Percentiles rank a stretch among this genome's conserved stretches.
Evolutionary conservation across 2,888 invertebrate genomes (phyloP).

Genomic region (Trichogramma dendrolimi): DNA sequence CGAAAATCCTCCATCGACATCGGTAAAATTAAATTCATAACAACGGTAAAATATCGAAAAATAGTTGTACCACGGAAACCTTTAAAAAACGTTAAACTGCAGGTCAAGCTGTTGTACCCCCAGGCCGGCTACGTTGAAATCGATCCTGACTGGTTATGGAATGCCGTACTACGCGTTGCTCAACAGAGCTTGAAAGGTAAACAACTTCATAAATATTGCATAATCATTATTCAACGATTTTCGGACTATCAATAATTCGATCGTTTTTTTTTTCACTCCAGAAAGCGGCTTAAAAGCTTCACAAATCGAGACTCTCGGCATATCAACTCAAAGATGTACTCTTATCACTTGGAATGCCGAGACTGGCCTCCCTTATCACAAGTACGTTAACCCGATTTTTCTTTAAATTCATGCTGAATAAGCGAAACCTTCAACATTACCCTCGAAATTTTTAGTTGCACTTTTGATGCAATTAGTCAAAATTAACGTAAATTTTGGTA

Average conservation of each 20-base stretch:
- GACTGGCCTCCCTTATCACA: constrained; percentile 74
- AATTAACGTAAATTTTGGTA: no score
- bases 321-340: constrained; percentile 77
- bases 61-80: no score
- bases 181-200: constrained; percentile 67
- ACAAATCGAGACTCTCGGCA: constrained; percentile 74
- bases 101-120: constrained; percentile 78
- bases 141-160: constrained; percentile 78
- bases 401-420: no score
- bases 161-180: constrained; percentile 64
- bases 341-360: constrained; percentile 79
- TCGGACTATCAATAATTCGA: neutral
- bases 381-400: constrained; percentile 41
- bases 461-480: no score
- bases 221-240: no score
- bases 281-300: constrained; percentile 65
- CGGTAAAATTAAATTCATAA: no score
- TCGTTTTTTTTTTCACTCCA: constrained; percentile 44
- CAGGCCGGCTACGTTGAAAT: constrained; percentile 81
- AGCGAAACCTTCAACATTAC: no score
- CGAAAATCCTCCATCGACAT: no score
- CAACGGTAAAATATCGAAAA: no score
- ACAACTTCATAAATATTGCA: constrained; percentile 6
- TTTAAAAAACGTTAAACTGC: constrained; percentile 29
- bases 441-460: no score